These are phyloP conservation scores for Sepiola atlantica DNA, from an alignment of 2,888 invertebrate species.

Conservation along the genomic window DNA sequence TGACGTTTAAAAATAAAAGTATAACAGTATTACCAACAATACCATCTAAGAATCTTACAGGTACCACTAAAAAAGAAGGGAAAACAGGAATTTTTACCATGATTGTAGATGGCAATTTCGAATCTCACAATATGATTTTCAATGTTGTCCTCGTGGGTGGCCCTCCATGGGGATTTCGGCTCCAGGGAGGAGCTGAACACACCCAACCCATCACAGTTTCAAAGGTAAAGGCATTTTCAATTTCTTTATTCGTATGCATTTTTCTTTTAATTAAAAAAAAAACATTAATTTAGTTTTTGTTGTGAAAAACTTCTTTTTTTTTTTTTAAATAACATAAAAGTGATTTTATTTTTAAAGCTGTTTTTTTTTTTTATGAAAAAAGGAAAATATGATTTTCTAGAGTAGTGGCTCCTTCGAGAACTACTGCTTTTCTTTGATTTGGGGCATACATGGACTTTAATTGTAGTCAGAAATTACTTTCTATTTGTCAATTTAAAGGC, in stretches of 20 bases:
- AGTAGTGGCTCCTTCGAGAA: no score
- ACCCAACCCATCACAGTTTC: background rate
- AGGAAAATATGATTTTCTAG: no score
- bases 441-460: no score
- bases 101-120: constrained; percentile 64
- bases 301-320: no score
- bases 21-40: background rate
- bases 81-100: background rate
- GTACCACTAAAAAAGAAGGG: background rate
- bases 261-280: no score
- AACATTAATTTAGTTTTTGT: no score
- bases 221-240: background rate
- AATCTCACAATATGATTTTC: constrained; percentile 68
- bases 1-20: background rate
- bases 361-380: no score
- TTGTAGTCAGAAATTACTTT: no score
- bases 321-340: no score
- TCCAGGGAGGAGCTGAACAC: constrained; percentile 82
- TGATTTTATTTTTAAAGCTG: no score
- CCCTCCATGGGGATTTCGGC: constrained; percentile 91
- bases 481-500: no score
- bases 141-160: constrained; percentile 85
- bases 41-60: background rate
- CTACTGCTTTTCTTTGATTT: no score
- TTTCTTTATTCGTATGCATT: background rate